These are phyloP conservation scores for Neodiprion fabricii DNA, from an alignment of 1,140 invertebrate species.

Conservation along the genomic window DNA sequence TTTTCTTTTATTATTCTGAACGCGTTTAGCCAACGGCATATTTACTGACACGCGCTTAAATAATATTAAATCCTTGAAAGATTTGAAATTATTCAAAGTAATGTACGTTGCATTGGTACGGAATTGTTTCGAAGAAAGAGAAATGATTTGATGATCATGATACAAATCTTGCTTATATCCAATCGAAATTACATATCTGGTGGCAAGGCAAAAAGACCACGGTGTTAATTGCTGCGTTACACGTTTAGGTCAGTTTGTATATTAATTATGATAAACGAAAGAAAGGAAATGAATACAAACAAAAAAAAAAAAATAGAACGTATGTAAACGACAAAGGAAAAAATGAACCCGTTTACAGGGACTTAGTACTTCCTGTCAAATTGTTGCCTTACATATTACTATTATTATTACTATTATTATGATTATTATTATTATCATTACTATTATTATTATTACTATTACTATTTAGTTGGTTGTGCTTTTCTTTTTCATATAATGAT, in stretches of 20 bases:
- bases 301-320: neutral
- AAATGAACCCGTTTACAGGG: slow-evolving; percentile 28
- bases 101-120: too few species aligned
- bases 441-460: slow-evolving; percentile 8
- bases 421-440: slow-evolving; percentile 2
- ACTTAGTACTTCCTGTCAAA: slow-evolving; percentile 21
- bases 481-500: neutral
- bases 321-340: slow-evolving; percentile 5
- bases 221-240: neutral
- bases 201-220: neutral
- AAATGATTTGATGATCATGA: too few species aligned
- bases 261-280: neutral
- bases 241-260: neutral
- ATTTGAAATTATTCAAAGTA: too few species aligned
- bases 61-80: too few species aligned
- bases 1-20: too few species aligned
- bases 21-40: too few species aligned
- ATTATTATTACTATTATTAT: slow-evolving; percentile 20
- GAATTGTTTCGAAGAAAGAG: too few species aligned
- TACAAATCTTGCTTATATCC: too few species aligned
- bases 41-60: too few species aligned
- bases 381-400: slow-evolving; percentile 13
- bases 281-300: neutral
- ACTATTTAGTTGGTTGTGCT: slow-evolving; percentile 7
- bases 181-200: neutral